A percentile compares a stretch with the other conserved stretches of the same genome.
Conservation (phyloP, 2,113 vertebrate genomes). For the Prionailurus bengalensis region DNA sequence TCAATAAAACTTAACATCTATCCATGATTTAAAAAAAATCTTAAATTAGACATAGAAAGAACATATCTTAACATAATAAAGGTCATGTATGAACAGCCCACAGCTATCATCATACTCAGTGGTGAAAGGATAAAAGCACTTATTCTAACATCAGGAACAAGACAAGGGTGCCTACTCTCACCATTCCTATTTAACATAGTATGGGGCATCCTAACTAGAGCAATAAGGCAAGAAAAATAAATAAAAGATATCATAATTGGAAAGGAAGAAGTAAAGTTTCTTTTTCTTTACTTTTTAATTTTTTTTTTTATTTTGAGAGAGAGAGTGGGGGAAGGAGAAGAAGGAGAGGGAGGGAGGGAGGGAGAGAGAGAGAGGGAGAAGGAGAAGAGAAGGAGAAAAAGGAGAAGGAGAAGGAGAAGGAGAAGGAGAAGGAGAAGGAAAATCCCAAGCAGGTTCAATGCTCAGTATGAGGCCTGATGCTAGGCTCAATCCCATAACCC, state of each 20-base stretch:
- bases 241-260: neutral
- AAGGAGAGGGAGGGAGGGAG: too few relatives aligned
- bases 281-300: neutral
- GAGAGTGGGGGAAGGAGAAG: too few relatives aligned
- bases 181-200: neutral
- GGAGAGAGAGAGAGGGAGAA: too few relatives aligned
- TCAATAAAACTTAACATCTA: neutral
- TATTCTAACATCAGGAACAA: neutral
- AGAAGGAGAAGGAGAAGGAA: too few relatives aligned
- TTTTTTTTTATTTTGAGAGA: too few relatives aligned
- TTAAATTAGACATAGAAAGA: neutral
- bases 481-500: too few relatives aligned
- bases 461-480: too few relatives aligned
- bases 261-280: neutral
- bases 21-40: neutral
- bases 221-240: neutral
- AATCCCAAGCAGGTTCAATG: too few relatives aligned
- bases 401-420: too few relatives aligned
- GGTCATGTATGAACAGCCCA: neutral
- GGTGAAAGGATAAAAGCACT: neutral
- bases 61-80: neutral
- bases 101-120: neutral
- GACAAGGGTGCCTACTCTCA: neutral
- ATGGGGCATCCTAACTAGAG: neutral
- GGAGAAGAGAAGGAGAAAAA: too few relatives aligned